Conservation (phyloP, 2,113 vertebrate species). For the Stegastes partitus region DNA sequence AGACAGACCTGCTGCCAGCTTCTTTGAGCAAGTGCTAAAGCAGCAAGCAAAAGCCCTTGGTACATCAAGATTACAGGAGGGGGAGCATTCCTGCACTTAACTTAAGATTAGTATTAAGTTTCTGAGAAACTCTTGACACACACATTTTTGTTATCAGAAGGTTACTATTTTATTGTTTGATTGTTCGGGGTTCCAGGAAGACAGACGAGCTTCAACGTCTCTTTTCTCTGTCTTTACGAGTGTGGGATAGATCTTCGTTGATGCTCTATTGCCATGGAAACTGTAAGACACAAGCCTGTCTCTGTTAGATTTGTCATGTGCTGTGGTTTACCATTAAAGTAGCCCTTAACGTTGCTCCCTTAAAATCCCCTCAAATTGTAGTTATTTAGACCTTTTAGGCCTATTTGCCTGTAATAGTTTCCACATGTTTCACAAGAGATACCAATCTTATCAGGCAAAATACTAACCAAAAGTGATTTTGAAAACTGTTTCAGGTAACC, state of each 20-base stretch:
- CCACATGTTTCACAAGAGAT: constrained; percentile 72
- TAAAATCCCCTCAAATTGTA: constrained; percentile 65
- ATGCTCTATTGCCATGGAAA: constrained; percentile 51
- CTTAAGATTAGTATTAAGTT: constrained; percentile 65
- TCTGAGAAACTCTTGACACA: constrained; percentile 62
- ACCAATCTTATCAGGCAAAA: constrained; percentile 69
- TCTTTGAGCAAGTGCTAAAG: constrained; percentile 69
- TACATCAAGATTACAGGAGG: constrained; percentile 62
- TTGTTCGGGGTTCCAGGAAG: constrained; percentile 24
- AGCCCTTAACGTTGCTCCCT: constrained; percentile 50
- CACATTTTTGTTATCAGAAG: constrained; percentile 68
- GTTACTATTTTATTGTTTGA: constrained; percentile 65
- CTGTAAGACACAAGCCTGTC: constrained; percentile 47
- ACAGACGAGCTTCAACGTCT: constrained; percentile 12
- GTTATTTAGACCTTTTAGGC: constrained; percentile 66
- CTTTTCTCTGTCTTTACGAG: constrained; percentile 1
- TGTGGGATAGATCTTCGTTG: constrained; percentile 35
- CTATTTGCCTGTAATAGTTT: constrained; percentile 65
- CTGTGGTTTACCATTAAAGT: constrained; percentile 48
- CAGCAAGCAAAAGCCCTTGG: constrained; percentile 40
- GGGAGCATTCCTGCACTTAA: constrained; percentile 63
- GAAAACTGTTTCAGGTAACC: constrained; percentile 55
- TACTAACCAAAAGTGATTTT: constrained; percentile 37
- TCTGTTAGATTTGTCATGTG: constrained; percentile 40
- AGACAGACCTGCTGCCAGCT: constrained; percentile 72